A percentile compares a stretch with the other conserved stretches of the same genome.
Evolutionary conservation across 2,888 invertebrate genomes (phyloP).

Genomic region (Yponomeuta malinellus): DNA sequence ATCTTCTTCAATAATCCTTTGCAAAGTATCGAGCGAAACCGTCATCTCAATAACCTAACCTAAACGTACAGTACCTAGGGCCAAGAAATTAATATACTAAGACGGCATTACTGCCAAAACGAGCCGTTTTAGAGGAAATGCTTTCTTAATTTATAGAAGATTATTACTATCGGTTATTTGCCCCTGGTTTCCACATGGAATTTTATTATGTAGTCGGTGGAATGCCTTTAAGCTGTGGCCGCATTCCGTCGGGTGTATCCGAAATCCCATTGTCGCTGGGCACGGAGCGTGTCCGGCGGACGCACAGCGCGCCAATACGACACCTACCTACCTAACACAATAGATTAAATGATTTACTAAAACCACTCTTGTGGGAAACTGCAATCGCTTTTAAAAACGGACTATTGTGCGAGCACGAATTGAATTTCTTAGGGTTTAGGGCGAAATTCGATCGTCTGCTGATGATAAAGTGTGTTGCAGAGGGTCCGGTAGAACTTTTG

Average conservation of each 20-base stretch:
- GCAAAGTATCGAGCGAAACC: no score
- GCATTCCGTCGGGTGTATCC: constrained; percentile 36
- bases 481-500: no score
- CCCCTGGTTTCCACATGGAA: background rate
- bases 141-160: constrained; percentile 9
- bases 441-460: background rate
- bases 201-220: background rate
- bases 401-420: constrained; percentile 14
- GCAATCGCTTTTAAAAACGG: constrained; percentile 11
- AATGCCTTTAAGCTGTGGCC: constrained; percentile 12
- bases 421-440: background rate
- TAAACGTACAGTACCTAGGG: no score
- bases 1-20: no score
- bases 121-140: background rate
- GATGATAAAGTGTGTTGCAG: background rate
- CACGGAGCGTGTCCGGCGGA: constrained; percentile 46
- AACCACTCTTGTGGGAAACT: constrained; percentile 30
- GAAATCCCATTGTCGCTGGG: constrained; percentile 41
- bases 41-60: no score
- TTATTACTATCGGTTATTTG: background rate
- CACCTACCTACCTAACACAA: constrained; percentile 53
- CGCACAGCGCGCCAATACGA: constrained; percentile 40
- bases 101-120: no score
- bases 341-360: constrained; percentile 46
- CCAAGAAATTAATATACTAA: no score